Base-by-base conservation (phyloP, 2,888 invertebrate genomes). In the Heliconius hortense region DNA sequence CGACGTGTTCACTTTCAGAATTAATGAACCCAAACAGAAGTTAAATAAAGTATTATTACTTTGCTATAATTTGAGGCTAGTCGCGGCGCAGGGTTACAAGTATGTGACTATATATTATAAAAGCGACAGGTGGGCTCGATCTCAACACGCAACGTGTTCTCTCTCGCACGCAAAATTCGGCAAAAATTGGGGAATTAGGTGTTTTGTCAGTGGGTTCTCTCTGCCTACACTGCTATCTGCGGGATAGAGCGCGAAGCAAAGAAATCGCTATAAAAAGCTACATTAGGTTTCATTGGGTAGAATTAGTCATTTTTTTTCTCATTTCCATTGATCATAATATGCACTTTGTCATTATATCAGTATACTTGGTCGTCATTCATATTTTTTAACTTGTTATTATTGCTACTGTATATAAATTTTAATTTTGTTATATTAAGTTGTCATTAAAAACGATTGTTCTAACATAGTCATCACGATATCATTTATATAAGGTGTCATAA, bases 1-100 rank as follows among this genome's bases (percentile, higher is more conserved):
- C 31, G 35, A 53, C 62, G 62, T 48, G 48, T 62, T 74, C 81
- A 82, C 78, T 80, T 77, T 76, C 81, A 77, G 2, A 81, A 81
- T 82, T 28, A 72, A 79, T n/a, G 28, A 64, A 39, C 60, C 35
- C 39, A 4, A 60, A 26, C 24, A n/a, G 13, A 39, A 39, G 15
- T 24, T 39, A 39, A 24, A 39, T 24, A n/a, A 64, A 11, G n/a
- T 35, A 5, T 60, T n/a, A 13, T n/a, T 59, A 59, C 4, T n/a
- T 59, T 21, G 53, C 10, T 56, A 56, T n/a, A 56, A 56, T 48
- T 48, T 48, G 48, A 48, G 18, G 5, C 43, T 48, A 48, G 18
- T 18, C 48, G 18, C 18, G 48, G 4, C 48, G 48, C 1, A 35
- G 35, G 43, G 10, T 5, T 18, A 48, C 5, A 48, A 10, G n/a